phyloP scores from a whole-genome alignment of 2,888 invertebrate species.

The Petrolisthes manimaculis region DNA sequence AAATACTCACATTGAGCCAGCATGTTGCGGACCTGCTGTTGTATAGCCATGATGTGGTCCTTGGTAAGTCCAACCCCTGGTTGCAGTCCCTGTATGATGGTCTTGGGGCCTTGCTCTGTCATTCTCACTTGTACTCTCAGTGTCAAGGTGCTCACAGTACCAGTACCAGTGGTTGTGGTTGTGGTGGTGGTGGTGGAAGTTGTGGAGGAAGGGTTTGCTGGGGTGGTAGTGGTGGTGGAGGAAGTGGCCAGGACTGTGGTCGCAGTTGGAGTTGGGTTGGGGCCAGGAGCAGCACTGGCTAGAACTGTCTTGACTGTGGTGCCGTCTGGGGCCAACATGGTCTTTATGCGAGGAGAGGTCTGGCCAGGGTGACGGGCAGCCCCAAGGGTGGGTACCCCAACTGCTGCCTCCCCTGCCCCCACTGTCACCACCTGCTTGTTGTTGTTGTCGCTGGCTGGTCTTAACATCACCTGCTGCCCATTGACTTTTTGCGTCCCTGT shows the following conservation, averaged over 20 bases:
- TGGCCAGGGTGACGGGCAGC: constrained; percentile 22
- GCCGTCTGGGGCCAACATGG: constrained; percentile 54
- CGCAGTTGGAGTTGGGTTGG: constrained; percentile 60
- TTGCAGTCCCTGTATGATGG: constrained; percentile 65
- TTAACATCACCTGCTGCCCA: constrained; percentile 61
- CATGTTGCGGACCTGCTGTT: constrained; percentile 66
- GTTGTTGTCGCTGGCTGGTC: constrained; percentile 24
- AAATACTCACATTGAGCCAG: constrained; percentile 64
- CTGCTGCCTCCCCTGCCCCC: constrained; percentile 55
- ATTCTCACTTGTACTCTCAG: constrained; percentile 65
- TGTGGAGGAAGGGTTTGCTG: constrained; percentile 37
- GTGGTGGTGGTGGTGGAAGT: constrained; percentile 23
- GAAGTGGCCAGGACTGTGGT: constrained; percentile 60
- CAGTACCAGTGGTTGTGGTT: background rate
- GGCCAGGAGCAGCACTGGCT: constrained; percentile 12
- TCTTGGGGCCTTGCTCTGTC: constrained; percentile 68
- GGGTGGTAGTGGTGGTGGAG: constrained; percentile 37
- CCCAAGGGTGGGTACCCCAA: constrained; percentile 3
- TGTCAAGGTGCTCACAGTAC: constrained; percentile 42
- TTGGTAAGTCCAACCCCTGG: constrained; percentile 63
- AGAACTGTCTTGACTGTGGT: constrained; percentile 59
- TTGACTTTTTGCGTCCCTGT: constrained; percentile 54
- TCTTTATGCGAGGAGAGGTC: constrained; percentile 54
- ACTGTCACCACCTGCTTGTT: constrained; percentile 52
- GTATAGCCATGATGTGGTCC: constrained; percentile 66